Percentiles rank a stretch among this genome's conserved stretches.
Conservation (phyloP, 1,140 invertebrate species). For the Pygmarrhopalites habei region DNA sequence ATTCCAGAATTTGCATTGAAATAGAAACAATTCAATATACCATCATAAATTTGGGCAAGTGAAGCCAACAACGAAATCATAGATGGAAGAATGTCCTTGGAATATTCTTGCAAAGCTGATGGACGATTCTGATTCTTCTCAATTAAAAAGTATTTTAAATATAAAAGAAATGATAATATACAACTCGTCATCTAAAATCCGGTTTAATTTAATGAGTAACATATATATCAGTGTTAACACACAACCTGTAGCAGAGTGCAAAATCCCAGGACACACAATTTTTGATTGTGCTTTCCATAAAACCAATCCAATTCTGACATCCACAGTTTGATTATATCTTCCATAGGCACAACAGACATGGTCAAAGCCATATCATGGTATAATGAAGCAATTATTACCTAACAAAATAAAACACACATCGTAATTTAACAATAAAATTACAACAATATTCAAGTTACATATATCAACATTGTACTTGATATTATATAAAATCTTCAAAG, state of each 20-base stretch:
- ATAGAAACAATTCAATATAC: no score
- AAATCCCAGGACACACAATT: conserved; percentile 86
- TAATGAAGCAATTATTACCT: conserved; percentile 84
- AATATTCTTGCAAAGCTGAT: conserved; percentile 63
- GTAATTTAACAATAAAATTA: no score
- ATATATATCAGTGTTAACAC: no score
- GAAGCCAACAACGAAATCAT: conserved; percentile 87
- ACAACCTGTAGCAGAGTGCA: conserved; percentile 77
- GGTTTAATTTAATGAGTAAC: no score
- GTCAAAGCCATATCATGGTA: conserved; percentile 81
- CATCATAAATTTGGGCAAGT: conserved; percentile 82
- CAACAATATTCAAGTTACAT: no score
- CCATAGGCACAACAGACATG: conserved; percentile 27
- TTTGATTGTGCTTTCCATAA: conserved; percentile 87
- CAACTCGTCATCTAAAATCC: no score
- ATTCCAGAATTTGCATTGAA: no score
- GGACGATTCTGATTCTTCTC: conserved; percentile 50
- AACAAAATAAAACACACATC: no score
- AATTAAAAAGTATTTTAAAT: background rate
- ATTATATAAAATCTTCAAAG: conserved; percentile 19
- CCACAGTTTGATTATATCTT: conserved; percentile 93
- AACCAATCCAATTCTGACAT: conserved; percentile 92
- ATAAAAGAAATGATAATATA: no score
- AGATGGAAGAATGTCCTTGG: conserved; percentile 76
- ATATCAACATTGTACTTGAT: no score